These are phyloP conservation scores for Chirona hameri DNA, from an alignment of 2,888 invertebrate genomes.

Conservation along the genomic window DNA sequence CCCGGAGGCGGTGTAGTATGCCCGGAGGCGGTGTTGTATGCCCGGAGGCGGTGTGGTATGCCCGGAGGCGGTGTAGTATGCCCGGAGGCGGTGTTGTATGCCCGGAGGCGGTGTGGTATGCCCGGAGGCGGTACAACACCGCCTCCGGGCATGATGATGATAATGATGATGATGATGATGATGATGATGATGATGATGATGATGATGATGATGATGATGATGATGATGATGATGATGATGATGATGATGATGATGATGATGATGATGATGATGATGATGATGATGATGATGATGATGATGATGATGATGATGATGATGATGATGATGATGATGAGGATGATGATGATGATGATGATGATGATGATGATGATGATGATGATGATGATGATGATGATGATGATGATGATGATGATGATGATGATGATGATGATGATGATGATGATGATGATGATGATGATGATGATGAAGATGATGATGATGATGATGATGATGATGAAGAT, in stretches of 20 bases:
- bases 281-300: conserved; percentile 22
- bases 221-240: conserved; percentile 11
- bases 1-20: no score
- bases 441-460: conserved; percentile 22
- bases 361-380: conserved; percentile 22
- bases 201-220: conserved; percentile 22
- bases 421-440: conserved; percentile 22
- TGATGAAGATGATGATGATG: conserved; percentile 12
- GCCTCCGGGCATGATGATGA: no score
- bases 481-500: conserved; percentile 12
- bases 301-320: conserved; percentile 22
- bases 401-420: conserved; percentile 22
- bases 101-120: no score
- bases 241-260: conserved; percentile 22
- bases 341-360: no score
- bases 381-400: conserved; percentile 22
- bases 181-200: conserved; percentile 22
- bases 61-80: no score
- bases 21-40: no score
- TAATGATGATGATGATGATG: conserved; percentile 22
- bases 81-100: no score
- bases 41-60: no score
- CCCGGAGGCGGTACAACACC: no score
- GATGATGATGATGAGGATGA: no score
- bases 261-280: conserved; percentile 22